Evolutionary conservation across 2,113 vertebrate species (phyloP), one percentile per base, ranked within the genome.

Genomic region (Pedetes capensis): DNA sequence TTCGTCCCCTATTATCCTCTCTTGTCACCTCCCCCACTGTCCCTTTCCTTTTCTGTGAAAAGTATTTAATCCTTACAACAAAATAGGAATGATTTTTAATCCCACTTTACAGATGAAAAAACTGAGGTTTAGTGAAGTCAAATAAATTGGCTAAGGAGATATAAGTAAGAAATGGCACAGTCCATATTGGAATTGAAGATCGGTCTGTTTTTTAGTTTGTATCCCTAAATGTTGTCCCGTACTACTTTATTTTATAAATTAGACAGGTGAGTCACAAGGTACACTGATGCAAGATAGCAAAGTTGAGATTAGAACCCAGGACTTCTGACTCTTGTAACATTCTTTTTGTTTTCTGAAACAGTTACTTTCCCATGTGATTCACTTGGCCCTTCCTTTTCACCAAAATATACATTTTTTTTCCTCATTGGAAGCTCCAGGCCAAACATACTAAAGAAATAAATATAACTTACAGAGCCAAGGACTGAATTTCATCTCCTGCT

Each of bases 361-460:
- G 37, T 81, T 85, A 29, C 74, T 89, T 74, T 94, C 47, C 53
- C 37, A 37, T 71, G 32, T 6, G 66, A 88, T 68, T 79, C 57
- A 82, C 72, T 74, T 34, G 71, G 59, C 14, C 12, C 22, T 87
- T 86, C 90, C 87, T 93, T 89, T 96, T 85, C 25, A 90, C 80
- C 61, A 59, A 92, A 89, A 78, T n/a, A 78, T 42, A 49, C 57
- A 68, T 71, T 94, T 85, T 72, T 92, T 79, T 39, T 80, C 72
- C 37, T 88, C 49, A 10, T 61, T 79, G 57, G 89, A 90, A 64
- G 63, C 64, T 79, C 82, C 32, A 71, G 89, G 32, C 79, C 87
- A 55, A 69, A 91, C 96, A 96, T 92, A 89, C 84, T 61, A 69
- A 71, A 93, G 69, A 93, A 89, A 91, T 95, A 97, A 96, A 94